Evolutionary conservation across 1,140 invertebrate genomes (phyloP).

Genomic region (Chlorops oryzae): DNA sequence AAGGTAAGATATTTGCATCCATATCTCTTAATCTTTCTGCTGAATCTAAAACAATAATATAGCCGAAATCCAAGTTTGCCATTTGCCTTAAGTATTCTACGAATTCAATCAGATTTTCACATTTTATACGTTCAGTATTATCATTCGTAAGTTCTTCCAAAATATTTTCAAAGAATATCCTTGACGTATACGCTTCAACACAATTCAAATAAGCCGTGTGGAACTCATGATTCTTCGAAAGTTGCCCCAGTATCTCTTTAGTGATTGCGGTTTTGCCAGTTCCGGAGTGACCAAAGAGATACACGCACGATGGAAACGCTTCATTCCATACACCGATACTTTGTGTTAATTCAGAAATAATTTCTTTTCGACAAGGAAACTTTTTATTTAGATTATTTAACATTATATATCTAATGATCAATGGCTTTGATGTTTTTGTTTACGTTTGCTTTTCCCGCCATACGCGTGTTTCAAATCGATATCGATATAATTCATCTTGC

Average conservation of each 20-base stretch:
- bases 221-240: conserved; percentile 51
- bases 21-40: conserved; percentile 69
- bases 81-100: conserved; percentile 50
- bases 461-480: too few relatives aligned
- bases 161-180: conserved; percentile 72
- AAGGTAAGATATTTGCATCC: conserved; percentile 64
- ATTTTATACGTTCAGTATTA: conserved; percentile 51
- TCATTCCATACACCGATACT: conserved; percentile 56
- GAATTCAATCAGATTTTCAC: conserved; percentile 72
- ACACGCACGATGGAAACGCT: conserved; percentile 59
- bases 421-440: too few relatives aligned
- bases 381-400: too few relatives aligned
- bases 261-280: conserved; percentile 74
- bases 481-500: too few relatives aligned
- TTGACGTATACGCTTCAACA: conserved; percentile 70
- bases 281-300: conserved; percentile 70
- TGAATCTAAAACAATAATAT: conserved; percentile 69
- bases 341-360: conserved; percentile 55
- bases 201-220: conserved; percentile 69
- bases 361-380: conserved; percentile 54
- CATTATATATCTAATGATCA: too few relatives aligned
- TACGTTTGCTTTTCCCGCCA: too few relatives aligned
- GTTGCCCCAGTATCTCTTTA: conserved; percentile 50
- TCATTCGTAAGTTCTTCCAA: conserved; percentile 53
- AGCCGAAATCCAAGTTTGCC: conserved; percentile 43